These are phyloP conservation scores for Mastomys coucha DNA, from an alignment of 2,113 vertebrate species.

Conservation along the genomic window DNA sequence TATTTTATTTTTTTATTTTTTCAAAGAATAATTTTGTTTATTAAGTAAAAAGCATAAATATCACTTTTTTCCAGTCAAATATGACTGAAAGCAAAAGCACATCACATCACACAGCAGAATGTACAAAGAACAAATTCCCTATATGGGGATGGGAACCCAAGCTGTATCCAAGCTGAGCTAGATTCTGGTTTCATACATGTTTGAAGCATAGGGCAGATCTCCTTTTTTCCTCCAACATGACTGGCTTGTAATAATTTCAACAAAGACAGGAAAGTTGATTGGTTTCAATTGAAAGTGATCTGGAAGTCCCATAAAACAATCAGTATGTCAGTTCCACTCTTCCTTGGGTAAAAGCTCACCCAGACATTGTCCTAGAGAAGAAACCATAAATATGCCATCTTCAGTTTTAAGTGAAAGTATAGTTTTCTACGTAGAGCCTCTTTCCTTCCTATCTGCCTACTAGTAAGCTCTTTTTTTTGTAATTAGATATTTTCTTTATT, in stretches of 20 bases:
- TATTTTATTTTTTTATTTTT: too few relatives aligned
- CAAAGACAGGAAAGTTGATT: neutral
- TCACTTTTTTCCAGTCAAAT: neutral
- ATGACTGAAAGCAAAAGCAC: neutral
- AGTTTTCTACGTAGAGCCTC: neutral
- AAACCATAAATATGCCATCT: neutral
- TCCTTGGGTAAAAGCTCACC: neutral
- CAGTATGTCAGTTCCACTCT: neutral
- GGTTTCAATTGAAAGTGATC: neutral
- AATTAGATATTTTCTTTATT: too few relatives aligned
- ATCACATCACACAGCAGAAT: neutral
- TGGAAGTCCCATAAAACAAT: neutral
- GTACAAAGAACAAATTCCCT: neutral
- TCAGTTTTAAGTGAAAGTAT: neutral
- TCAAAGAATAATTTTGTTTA: too few relatives aligned
- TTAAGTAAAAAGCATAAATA: too few relatives aligned
- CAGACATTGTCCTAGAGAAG: neutral
- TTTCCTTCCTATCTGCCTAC: neutral
- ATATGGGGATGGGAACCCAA: neutral
- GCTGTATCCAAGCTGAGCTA: neutral
- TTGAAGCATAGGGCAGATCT: neutral
- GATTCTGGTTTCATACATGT: neutral
- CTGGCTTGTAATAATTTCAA: neutral
- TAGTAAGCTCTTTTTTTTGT: neutral
- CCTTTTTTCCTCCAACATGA: neutral